Evolutionary conservation across 2,888 invertebrate genomes (phyloP).

Genomic region (Euzetes globulus): DNA sequence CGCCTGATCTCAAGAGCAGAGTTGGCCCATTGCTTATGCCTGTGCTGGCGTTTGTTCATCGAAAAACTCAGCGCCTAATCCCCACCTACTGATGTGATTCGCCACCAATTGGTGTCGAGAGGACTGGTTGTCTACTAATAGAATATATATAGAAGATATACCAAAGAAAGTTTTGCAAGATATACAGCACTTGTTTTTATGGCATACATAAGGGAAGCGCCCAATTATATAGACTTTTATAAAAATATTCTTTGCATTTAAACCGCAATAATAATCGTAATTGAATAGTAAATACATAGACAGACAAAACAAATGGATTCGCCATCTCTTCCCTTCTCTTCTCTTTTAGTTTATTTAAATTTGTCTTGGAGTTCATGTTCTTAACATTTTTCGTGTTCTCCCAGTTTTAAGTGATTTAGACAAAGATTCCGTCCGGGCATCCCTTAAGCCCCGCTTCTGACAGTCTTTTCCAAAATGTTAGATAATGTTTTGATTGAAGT

Average conservation of each 20-base stretch:
- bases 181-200: neutral
- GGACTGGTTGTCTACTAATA: neutral
- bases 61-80: neutral
- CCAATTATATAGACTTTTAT: neutral
- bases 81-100: conserved; percentile 4
- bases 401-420: too few relatives aligned
- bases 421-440: too few relatives aligned
- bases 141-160: too few relatives aligned
- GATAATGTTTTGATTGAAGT: too few relatives aligned
- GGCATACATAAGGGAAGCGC: neutral
- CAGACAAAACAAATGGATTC: neutral
- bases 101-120: conserved; percentile 13
- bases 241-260: neutral
- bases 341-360: too few relatives aligned
- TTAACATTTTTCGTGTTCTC: too few relatives aligned
- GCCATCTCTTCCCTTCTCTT: too few relatives aligned
- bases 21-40: neutral
- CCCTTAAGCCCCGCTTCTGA: too few relatives aligned
- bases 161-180: neutral
- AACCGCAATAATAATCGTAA: neutral
- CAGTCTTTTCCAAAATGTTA: too few relatives aligned
- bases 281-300: neutral
- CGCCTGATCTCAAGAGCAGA: neutral
- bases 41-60: neutral
- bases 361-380: too few relatives aligned